phyloP scores from a whole-genome alignment of 1,140 invertebrate genomes.

The Orussus abietinus region DNA sequence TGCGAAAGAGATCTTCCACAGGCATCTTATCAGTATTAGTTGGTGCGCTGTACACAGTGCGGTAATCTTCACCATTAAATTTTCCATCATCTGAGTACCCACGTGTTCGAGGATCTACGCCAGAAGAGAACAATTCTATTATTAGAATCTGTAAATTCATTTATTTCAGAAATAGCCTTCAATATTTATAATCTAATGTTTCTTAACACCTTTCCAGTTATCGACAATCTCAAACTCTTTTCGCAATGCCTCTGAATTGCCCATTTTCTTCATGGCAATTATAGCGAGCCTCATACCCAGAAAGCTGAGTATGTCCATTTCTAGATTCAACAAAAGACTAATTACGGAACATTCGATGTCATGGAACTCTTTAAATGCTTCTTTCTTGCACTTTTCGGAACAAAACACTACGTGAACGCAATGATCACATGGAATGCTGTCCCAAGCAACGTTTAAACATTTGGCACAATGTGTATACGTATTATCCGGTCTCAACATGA shows the following conservation, averaged over 20 bases:
- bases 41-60: constrained; percentile 65
- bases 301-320: constrained; percentile 62
- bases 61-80: constrained; percentile 52
- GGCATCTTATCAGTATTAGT: constrained; percentile 68
- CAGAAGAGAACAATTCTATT: constrained; percentile 10
- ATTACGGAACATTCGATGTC: constrained; percentile 72
- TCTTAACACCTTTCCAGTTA: constrained; percentile 29
- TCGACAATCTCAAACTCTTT: constrained; percentile 48
- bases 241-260: constrained; percentile 47
- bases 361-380: constrained; percentile 65
- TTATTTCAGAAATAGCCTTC: not conserved
- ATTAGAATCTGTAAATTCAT: not conserved
- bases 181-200: not conserved
- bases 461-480: constrained; percentile 66
- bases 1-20: constrained; percentile 71
- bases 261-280: constrained; percentile 54
- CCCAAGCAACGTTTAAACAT: constrained; percentile 63
- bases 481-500: constrained; percentile 60
- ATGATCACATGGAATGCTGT: constrained; percentile 62
- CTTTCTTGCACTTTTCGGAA: constrained; percentile 60
- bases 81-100: constrained; percentile 47
- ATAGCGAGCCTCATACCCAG: constrained; percentile 63
- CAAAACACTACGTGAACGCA: constrained; percentile 71
- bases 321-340: constrained; percentile 55
- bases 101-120: constrained; percentile 33